Conservation (phyloP, 2,113 vertebrate genomes). For the Pycnonotus jocosus region DNA sequence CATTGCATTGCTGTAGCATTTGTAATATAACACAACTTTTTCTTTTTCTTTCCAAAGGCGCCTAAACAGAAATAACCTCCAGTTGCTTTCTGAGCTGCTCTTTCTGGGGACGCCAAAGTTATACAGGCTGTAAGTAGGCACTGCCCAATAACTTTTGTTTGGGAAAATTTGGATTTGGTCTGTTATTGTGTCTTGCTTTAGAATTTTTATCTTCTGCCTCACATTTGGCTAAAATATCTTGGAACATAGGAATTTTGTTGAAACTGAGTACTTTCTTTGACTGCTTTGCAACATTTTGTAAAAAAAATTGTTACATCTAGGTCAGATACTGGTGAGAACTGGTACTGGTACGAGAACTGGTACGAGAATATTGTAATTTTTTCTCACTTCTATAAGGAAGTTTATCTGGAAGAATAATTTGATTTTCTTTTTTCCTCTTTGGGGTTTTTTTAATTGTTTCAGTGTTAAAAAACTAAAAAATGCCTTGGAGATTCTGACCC, state of each 20-base stretch:
- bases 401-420: not conserved
- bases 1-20: not conserved
- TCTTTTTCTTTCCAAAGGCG: conserved; percentile 82
- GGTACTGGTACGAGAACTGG: not conserved
- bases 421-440: not conserved
- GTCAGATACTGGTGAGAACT: not conserved
- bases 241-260: not conserved
- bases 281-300: not conserved
- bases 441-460: not conserved
- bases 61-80: conserved; percentile 97
- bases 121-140: conserved; percentile 93
- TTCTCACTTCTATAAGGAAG: not conserved
- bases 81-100: conserved; percentile 93
- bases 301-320: not conserved
- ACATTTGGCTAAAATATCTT: not conserved
- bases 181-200: not conserved
- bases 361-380: not conserved
- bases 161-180: not conserved
- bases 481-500: not conserved
- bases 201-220: not conserved
- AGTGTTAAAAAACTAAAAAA: not conserved
- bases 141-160: not conserved
- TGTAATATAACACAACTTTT: conserved; percentile 58
- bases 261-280: not conserved
- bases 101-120: conserved; percentile 94